phyloP scores from a whole-genome alignment of 2,113 vertebrate species.

The Pseudorectes ferrugineus region DNA sequence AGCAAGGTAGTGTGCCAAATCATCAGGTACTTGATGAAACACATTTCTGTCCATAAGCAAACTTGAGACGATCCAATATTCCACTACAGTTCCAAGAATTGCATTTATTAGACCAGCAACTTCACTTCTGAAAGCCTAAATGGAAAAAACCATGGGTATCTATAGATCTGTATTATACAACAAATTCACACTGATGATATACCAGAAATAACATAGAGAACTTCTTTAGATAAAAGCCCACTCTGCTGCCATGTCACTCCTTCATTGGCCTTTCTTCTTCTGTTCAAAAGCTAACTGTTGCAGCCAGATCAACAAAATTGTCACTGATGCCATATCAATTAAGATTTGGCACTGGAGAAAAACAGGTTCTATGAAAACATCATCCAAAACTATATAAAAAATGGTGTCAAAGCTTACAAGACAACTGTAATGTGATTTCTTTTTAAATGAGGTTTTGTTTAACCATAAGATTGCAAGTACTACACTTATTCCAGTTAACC shows the following conservation, averaged over 20 bases:
- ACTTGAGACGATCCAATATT: conserved; percentile 88
- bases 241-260: not conserved
- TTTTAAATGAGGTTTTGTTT: not conserved
- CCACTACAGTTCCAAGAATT: conserved; percentile 84
- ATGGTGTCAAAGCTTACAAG: not conserved
- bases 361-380: not conserved
- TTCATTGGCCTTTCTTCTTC: not conserved
- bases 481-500: not conserved
- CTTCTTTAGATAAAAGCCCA: not conserved
- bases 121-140: conserved; percentile 70
- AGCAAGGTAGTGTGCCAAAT: conserved; percentile 83
- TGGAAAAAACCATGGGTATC: not conserved
- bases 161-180: not conserved
- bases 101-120: conserved; percentile 75
- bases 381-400: not conserved
- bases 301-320: not conserved
- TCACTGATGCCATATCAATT: not conserved
- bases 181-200: not conserved
- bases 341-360: not conserved
- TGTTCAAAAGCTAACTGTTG: not conserved
- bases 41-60: conserved; percentile 79
- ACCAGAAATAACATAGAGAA: not conserved
- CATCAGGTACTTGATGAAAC: conserved; percentile 77
- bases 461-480: not conserved
- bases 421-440: not conserved